Evolutionary conservation across 2,113 vertebrate genomes (phyloP), one percentile per base, ranked within the genome.

Genomic region (Ranitomeya imitator): DNA sequence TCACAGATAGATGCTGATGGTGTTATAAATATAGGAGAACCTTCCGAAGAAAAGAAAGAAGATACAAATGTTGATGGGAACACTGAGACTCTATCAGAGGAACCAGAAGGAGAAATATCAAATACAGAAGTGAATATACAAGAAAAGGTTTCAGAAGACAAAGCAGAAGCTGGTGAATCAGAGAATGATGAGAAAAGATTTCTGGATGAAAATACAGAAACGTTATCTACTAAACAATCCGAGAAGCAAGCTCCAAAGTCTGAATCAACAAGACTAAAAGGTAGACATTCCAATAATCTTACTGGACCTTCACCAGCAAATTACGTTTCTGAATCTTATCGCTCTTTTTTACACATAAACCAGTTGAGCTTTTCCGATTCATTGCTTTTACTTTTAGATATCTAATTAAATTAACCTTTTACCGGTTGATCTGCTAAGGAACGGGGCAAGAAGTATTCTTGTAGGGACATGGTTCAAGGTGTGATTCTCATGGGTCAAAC

Each of bases 261-360:
- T 73, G 81, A 23, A 13, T 19, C 45, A 87, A 45, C 23, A 21
- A 59, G 67, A 18, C 26, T 77, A 57, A 88, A 88, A 88, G 87
- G 87, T 88, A 88, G 81, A 65, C 11, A 59, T 52, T n/a, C n/a
- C n/a, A 13, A 37, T n/a, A 80, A 69, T 69, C 15, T 87, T 21
- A 37, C 63, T 63, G 23, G 26, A n/a, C 15, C 67, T 59, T 84
- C 63, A 71, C 63, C 55, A 14, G 65, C 9, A 76, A 12, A 76
- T 60, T 19, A 37, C 6, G 14, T 16, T 18, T 9, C 71, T 45
- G 15, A 45, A 73, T 73, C 26, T 6, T 37, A 45, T 45, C 10
- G 14, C 71, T 74, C 37, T 37, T 37, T 37, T n/a, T 71, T 26
- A 31, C 23, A 71, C 12, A 37, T 73, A 26, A 31, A 73, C 37